Percentiles rank a stretch among this genome's conserved stretches.
These are phyloP conservation scores for Sympetrum striolatum DNA, from an alignment of 2,888 invertebrate genomes.

Conservation along the genomic window DNA sequence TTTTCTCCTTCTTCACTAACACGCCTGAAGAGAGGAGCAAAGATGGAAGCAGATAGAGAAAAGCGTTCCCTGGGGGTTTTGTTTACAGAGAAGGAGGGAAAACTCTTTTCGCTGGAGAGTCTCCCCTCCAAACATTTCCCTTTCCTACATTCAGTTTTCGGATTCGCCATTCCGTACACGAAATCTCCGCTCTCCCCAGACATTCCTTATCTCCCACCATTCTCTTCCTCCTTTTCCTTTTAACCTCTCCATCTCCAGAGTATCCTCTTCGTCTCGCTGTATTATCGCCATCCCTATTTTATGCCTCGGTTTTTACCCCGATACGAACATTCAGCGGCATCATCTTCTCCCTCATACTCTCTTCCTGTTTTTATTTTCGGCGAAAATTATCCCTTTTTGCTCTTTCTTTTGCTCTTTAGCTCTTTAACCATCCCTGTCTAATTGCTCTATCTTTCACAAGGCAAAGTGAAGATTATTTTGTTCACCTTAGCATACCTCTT, in stretches of 20 bases:
- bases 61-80: background rate
- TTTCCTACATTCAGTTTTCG: background rate
- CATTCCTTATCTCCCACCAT: background rate
- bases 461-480: no score
- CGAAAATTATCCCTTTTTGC: background rate
- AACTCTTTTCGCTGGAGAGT: background rate
- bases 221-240: background rate
- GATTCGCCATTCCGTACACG: background rate
- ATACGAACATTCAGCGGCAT: background rate
- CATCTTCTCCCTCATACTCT: background rate
- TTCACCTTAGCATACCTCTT: no score
- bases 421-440: background rate
- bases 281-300: background rate
- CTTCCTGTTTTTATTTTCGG: background rate
- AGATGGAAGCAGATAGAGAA: background rate
- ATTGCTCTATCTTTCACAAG: background rate
- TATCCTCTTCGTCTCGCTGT: background rate
- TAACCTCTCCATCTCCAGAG: background rate
- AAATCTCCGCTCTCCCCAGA: background rate
- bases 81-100: background rate
- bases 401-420: background rate
- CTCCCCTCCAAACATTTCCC: background rate
- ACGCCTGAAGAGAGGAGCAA: background rate
- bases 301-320: background rate
- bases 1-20: background rate